These are phyloP conservation scores for Dolichopus griseipennis DNA, from an alignment of 2,888 invertebrate genomes.

Conservation along the genomic window DNA sequence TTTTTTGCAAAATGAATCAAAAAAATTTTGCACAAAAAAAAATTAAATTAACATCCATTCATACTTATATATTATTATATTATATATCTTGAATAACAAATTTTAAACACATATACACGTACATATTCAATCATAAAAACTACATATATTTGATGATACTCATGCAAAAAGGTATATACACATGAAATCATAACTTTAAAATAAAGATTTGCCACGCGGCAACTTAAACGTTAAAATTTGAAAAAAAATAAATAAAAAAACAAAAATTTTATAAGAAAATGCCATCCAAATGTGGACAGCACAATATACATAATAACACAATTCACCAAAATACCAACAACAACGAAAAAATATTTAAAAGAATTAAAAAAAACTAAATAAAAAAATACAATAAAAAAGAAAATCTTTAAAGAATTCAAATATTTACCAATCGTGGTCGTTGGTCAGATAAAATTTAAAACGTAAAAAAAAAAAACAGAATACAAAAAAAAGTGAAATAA, in stretches of 20 bases:
- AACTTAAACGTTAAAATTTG: background rate
- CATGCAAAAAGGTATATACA: background rate
- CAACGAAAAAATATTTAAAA: background rate
- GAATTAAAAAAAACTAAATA: no score
- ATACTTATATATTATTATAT: no score
- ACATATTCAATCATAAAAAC: background rate
- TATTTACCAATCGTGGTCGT: conserved; percentile 6
- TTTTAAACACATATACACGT: background rate
- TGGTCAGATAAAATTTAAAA: background rate
- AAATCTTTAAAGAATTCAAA: background rate
- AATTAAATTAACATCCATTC: background rate
- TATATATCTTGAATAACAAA: background rate
- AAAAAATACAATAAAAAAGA: background rate
- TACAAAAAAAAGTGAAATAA: background rate
- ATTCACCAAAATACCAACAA: background rate
- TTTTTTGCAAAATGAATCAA: background rate
- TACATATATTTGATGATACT: background rate
- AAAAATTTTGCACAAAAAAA: background rate
- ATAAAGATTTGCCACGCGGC: conserved; percentile 8
- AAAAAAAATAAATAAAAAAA: background rate
- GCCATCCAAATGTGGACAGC: no score
- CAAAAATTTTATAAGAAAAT: background rate
- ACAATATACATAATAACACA: no score
- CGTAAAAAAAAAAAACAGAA: background rate
- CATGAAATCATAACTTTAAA: background rate